Conservation (phyloP, 2,888 invertebrate genomes). For the Alsophila aescularia region DNA sequence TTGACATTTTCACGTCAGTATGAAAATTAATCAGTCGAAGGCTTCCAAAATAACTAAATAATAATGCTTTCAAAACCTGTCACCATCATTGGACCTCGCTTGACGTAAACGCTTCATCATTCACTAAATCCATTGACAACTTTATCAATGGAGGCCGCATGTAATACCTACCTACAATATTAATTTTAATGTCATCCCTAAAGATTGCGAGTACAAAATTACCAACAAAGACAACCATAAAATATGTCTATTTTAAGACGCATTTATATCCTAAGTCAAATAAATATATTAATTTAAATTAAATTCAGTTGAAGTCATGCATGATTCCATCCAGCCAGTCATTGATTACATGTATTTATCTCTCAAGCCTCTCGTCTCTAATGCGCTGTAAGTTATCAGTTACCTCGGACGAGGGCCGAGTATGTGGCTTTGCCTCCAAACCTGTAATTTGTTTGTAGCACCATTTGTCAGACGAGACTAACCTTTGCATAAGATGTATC, state of each 20-base stretch:
- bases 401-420: not conserved
- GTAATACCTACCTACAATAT: too few relatives aligned
- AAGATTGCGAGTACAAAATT: too few relatives aligned
- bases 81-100: too few relatives aligned
- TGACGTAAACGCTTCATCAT: too few relatives aligned
- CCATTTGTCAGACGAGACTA: not conserved
- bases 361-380: not conserved
- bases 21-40: not conserved
- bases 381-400: not conserved
- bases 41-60: not conserved
- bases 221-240: too few relatives aligned
- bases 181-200: too few relatives aligned
- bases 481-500: not conserved
- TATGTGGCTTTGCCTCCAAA: not conserved
- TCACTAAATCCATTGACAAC: not conserved
- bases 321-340: too few relatives aligned
- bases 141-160: too few relatives aligned
- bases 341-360: not conserved
- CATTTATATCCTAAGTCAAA: too few relatives aligned
- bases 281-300: too few relatives aligned
- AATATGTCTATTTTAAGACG: too few relatives aligned
- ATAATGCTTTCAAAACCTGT: not conserved
- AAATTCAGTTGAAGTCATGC: too few relatives aligned
- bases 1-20: not conserved
- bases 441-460: conserved; percentile 3